Evolutionary conservation across 2,888 invertebrate genomes (phyloP).

Genomic region (Hemistola chrysoprasaria): DNA sequence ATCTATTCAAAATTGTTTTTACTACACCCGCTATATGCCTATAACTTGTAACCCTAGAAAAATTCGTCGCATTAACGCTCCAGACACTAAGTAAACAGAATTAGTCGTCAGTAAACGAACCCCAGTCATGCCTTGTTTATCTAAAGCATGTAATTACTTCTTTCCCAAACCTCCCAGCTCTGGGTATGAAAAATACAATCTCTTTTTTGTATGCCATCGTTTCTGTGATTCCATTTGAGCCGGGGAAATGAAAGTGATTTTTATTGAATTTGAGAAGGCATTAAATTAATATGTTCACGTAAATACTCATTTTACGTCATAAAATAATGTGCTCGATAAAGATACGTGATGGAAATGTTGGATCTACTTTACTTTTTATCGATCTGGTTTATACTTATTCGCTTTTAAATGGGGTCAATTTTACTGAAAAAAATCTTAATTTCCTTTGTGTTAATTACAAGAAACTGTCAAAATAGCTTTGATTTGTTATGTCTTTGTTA

Average conservation of each 20-base stretch:
- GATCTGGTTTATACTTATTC: no score
- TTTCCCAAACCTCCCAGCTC: slow-evolving; percentile 16
- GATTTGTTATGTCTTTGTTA: no score
- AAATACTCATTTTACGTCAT: no score
- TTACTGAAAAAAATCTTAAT: no score
- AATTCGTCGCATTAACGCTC: slow-evolving; percentile 51
- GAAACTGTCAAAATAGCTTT: no score
- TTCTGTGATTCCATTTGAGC: slow-evolving; percentile 17
- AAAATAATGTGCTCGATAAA: no score
- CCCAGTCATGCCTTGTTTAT: slow-evolving; percentile 46
- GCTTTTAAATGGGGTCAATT: no score
- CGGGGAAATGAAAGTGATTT: slow-evolving; percentile 15
- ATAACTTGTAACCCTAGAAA: slow-evolving; percentile 28
- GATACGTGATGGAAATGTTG: no score
- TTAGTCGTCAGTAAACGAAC: slow-evolving; percentile 56
- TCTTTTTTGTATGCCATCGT: slow-evolving; percentile 6
- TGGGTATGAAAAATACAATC: slow-evolving; percentile 15
- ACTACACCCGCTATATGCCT: slow-evolving; percentile 9
- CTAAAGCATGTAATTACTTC: slow-evolving; percentile 43
- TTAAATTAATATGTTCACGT: no score
- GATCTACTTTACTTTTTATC: no score
- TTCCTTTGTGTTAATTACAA: no score
- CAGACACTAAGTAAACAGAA: slow-evolving; percentile 56
- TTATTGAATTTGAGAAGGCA: slow-evolving; percentile 13
- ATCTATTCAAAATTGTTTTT: no score